Evolutionary conservation across 2,113 vertebrate genomes (phyloP).

Genomic region (Thomomys bottae): DNA sequence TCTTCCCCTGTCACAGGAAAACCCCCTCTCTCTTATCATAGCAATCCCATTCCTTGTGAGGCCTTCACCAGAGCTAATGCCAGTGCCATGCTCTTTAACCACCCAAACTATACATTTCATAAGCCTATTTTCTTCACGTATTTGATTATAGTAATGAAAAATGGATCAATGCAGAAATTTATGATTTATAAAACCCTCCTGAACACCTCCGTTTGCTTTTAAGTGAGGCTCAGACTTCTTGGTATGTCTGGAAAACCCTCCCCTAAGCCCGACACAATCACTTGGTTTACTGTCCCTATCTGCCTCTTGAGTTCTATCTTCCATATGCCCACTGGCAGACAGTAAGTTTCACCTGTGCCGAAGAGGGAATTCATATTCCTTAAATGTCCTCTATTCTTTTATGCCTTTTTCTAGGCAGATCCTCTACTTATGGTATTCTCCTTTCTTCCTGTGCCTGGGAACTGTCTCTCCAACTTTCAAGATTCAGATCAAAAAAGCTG

Average conservation of each 20-base stretch:
- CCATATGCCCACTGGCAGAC: neutral
- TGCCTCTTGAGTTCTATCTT: neutral
- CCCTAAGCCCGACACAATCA: too few species aligned
- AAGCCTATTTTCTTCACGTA: neutral
- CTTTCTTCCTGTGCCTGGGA: neutral
- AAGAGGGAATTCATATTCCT: neutral
- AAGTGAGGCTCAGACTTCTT: neutral
- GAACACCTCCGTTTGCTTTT: neutral
- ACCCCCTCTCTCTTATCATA: neutral
- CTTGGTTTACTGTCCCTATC: neutral
- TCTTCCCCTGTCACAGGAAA: neutral
- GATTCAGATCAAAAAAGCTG: slow-evolving; percentile 28
- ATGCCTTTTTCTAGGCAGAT: neutral
- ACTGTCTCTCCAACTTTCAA: neutral
- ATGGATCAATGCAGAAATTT: neutral
- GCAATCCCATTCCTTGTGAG: neutral
- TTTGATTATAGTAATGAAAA: neutral
- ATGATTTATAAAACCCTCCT: neutral
- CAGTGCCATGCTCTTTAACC: neutral
- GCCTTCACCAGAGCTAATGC: neutral
- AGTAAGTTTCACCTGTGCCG: neutral
- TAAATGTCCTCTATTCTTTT: neutral
- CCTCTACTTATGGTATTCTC: neutral
- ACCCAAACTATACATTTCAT: neutral
- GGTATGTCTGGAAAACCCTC: neutral